These are phyloP conservation scores for Conops quadrifasciatus DNA, from an alignment of 2,888 invertebrate genomes.

Conservation along the genomic window DNA sequence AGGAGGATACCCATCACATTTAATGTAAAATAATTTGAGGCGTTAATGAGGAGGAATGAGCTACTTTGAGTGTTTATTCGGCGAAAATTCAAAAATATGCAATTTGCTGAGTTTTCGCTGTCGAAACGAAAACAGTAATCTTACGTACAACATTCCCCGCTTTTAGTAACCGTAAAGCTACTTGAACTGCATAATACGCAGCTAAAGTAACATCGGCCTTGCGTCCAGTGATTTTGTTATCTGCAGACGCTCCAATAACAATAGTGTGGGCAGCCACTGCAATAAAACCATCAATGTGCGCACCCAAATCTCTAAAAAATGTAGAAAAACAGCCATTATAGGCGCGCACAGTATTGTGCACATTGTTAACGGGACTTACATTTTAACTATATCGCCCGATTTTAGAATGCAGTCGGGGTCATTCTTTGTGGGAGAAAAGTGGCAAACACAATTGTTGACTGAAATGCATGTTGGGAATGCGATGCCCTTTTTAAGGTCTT, in stretches of 20 bases:
- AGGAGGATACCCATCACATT: too few species aligned
- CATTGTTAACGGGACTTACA: constrained; percentile 72
- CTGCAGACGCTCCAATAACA: constrained; percentile 80
- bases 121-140: too few species aligned
- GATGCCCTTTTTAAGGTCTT: constrained; percentile 96
- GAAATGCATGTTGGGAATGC: constrained; percentile 99
- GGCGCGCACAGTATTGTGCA: neutral
- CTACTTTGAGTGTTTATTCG: neutral
- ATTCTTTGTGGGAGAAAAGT: constrained; percentile 94
- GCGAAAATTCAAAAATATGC: neutral
- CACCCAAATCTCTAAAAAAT: constrained; percentile 87
- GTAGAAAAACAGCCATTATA: neutral
- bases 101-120: too few species aligned
- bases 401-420: constrained; percentile 88
- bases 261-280: constrained; percentile 98
- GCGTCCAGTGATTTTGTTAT: constrained; percentile 81
- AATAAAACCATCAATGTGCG: constrained; percentile 98
- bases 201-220: constrained; percentile 96
- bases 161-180: constrained; percentile 90
- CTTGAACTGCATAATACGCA: constrained; percentile 95
- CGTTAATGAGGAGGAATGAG: too few species aligned
- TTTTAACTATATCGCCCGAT: constrained; percentile 95
- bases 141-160: constrained; percentile 84
- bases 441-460: constrained; percentile 98
- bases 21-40: too few species aligned